Percentiles rank a stretch among this genome's conserved stretches.
Evolutionary conservation across 2,888 invertebrate genomes (phyloP).

Genomic region (Ceriagrion tenellum): DNA sequence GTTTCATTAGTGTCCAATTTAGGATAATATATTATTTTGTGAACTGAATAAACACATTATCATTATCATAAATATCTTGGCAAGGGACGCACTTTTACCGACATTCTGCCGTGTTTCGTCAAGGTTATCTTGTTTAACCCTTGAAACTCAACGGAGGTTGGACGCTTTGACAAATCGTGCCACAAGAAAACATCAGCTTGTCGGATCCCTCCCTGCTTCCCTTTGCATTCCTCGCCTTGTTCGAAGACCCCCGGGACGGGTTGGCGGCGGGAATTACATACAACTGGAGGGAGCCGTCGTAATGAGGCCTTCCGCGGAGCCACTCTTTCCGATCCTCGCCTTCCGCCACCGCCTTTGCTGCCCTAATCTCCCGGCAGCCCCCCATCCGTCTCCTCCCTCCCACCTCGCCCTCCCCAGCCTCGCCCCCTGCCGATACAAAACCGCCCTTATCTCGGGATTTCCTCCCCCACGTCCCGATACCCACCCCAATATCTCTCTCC

Average conservation of each 20-base stretch:
- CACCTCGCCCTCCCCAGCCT: too few species aligned
- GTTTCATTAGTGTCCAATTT: too few species aligned
- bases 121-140: too few species aligned
- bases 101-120: too few species aligned
- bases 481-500: neutral
- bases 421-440: conserved; percentile 48
- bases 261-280: neutral
- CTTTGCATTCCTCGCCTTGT: neutral
- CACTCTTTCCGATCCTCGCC: neutral
- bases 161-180: neutral
- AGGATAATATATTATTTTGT: too few species aligned
- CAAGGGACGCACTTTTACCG: too few species aligned
- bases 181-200: neutral
- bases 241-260: neutral
- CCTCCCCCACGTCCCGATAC: neutral
- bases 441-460: conserved; percentile 56
- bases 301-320: neutral
- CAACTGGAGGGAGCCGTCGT: neutral
- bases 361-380: neutral
- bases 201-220: neutral
- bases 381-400: conserved; percentile 13
- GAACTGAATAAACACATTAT: too few species aligned
- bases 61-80: too few species aligned
- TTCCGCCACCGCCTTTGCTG: neutral
- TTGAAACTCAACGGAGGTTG: neutral